Base-by-base conservation (phyloP, 2,888 invertebrate genomes). In the Agelastica alni region DNA sequence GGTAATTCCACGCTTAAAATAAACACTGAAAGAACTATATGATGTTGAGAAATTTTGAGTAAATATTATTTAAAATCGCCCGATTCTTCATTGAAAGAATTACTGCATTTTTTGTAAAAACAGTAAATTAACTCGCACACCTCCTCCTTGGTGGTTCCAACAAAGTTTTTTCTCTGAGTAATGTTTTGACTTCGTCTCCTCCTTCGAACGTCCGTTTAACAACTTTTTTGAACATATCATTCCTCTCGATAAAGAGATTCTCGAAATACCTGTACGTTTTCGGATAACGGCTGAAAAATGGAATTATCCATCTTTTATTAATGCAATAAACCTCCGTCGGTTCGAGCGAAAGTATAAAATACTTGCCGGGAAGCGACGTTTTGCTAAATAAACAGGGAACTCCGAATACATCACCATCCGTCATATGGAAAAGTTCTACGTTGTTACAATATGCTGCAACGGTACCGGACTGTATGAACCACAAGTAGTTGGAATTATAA, bases 381-480 rank as follows among this genome's bases (percentile, higher is more conserved):
- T 1, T 7, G 5, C 2, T 17, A 9, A 17, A 16, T 1, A 76
- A 46, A 28, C 69, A 66, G 3, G 68, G 59, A 53, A 76, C 72
- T 1, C 80, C 80, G 59, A 80, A 78, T 55, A 74, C 69, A 18
- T 75, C 81, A 0, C 84, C 84, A 56, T 84, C 84, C 61, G 81
- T 77, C 4, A 82, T 63, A 60, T 80, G 79, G 18, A 68, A 71
- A 26, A 77, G 79, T 77, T 85, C 85, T 46, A 78, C 77, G 4
- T 77, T 78, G 1, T 71, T 69, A 1, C 54, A 48, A 2, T 77
- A 75, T 26, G 78, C 71, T 0, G 78, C 77, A 0, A 81, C 79
- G 0, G 79, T 79, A 1, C 82, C 82, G 18, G 70, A 74, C 0
- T 78, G 77, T 51, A 82, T 80, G 59, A 82, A 81, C 53, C 78